Base-by-base conservation (phyloP, 2,888 invertebrate species). In the Tachystola acroxantha region DNA sequence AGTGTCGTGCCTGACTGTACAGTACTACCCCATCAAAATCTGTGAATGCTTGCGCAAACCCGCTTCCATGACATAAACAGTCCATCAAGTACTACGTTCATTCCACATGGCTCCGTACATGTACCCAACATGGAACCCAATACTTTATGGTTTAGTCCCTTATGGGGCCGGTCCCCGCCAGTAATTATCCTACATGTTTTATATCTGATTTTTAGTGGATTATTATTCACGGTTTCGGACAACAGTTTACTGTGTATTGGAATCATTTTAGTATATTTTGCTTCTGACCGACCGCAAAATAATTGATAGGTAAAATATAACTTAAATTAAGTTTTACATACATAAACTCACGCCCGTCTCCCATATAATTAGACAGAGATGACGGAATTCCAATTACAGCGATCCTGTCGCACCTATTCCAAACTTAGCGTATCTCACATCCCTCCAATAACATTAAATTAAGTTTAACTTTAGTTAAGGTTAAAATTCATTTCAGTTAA, bases 41-140 rank as follows among this genome's bases (percentile, higher is more conserved):
- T 82, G 82, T 86, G 86, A 85, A 86, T 86, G 86, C 85, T 86
- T 86, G 84, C 86, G 66, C 85, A 86, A 86, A 85, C 85, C 82
- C 85, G 86, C 86, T 86, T 86, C 80, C 84, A 84, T 84, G 84
- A 79, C 80, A 80, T 73, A 80, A 82, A 81, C 78, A 79, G 67
- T 72, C 68, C 64, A 72, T 77, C 63, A 79, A 80, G 76, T 74
- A 81, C 57, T 48, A 53, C 53, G 69, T 77, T 81, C 73, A 77
- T 73, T 70, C 48, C 37, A 39, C 44, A 50, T 48, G 40, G 40
- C 36, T 40, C 52, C 47, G 14, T 53, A 16, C 16, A 16, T 16
- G 6, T 16, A 16, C 16, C 16, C 49, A 40, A 42, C 36, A 45
- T 47, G 53, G 48, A 68, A 66, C 61, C 42, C 46, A 37, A 53